Base-by-base conservation (phyloP, 2,888 invertebrate species). In the Harmothoe impar region DNA sequence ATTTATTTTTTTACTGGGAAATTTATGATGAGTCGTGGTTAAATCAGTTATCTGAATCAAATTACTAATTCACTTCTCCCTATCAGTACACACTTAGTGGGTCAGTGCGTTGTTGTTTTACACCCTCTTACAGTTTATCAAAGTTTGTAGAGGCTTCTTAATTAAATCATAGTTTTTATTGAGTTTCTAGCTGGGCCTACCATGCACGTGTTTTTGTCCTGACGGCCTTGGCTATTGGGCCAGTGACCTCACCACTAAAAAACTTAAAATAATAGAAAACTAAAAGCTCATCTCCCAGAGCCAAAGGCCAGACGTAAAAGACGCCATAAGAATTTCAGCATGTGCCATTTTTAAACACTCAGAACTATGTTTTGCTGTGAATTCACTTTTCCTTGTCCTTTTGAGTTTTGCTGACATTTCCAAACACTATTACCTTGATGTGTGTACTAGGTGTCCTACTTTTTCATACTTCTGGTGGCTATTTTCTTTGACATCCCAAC, bases 301-400 rank as follows among this genome's bases (percentile, higher is more conserved):
- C n/a, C 25, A 72, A 72, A 72, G 25, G 72, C 72, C 72, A 72
- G 72, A 72, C 72, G 72, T 72, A 72, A 72, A 72, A 72, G 72
- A 25, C 72, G 72, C 25, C 72, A 72, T 29, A 23, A 29, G 31
- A 72, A 72, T 72, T 72, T 29, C n/a, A 25, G 72, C 72, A 72
- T 72, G 72, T 72, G 72, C 72, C 72, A 72, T 29, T 72, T 72
- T 72, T 72, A 72, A 62, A 72, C 72, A 72, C 25, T 72, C 20
- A 72, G 72, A 29, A 72, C 29, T 72, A 72, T 23, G 72, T 72
- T 72, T 72, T 72, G 72, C 72, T 68, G 68, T 68, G 68, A 68
- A 20, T 68, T 72, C 72, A 29, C 29, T 72, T 72, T 72, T 72
- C 72, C 72, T 72, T 72, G 72, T 72, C 72, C 72, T 72, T 72